Percentiles rank a stretch among this genome's conserved stretches.
Evolutionary conservation across 2,113 vertebrate species (phyloP).

Genomic region (Corvus cornix): DNA sequence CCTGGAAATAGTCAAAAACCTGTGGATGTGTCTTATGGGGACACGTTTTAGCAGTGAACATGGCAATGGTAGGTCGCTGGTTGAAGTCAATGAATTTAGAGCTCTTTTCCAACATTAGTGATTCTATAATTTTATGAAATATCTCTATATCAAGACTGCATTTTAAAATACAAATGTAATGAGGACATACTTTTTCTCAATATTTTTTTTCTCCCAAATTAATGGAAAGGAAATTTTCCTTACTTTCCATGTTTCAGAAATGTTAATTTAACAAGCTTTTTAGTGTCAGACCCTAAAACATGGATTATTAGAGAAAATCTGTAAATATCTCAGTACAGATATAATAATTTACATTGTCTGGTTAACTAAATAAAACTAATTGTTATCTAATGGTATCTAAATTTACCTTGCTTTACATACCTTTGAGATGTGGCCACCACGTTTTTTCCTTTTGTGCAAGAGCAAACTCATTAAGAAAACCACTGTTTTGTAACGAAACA

Average conservation of each 20-base stretch:
- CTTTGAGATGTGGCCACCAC: background rate
- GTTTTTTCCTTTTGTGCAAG: background rate
- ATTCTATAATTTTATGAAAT: background rate
- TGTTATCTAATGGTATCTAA: background rate
- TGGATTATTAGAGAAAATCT: background rate
- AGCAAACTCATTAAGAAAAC: background rate
- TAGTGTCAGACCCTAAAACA: background rate
- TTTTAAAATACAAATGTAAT: background rate
- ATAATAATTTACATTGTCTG: background rate
- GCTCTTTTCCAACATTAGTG: background rate
- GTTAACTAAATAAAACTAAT: background rate
- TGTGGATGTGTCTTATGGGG: background rate
- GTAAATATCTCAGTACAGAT: background rate
- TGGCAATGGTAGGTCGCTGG: too few species aligned
- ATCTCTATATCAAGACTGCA: background rate
- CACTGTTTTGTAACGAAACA: background rate
- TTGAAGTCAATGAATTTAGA: background rate
- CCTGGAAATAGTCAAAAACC: background rate
- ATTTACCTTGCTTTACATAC: background rate
- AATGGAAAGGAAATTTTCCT: background rate
- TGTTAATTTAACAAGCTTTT: background rate
- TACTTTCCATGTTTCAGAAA: background rate
- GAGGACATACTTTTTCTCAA: background rate
- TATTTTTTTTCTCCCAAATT: background rate
- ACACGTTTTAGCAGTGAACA: rapidly evolving